A percentile compares a stretch with the other conserved stretches of the same genome.
phyloP scores from a whole-genome alignment of 1,140 invertebrate species.

The Elymnias hypermnestra region DNA sequence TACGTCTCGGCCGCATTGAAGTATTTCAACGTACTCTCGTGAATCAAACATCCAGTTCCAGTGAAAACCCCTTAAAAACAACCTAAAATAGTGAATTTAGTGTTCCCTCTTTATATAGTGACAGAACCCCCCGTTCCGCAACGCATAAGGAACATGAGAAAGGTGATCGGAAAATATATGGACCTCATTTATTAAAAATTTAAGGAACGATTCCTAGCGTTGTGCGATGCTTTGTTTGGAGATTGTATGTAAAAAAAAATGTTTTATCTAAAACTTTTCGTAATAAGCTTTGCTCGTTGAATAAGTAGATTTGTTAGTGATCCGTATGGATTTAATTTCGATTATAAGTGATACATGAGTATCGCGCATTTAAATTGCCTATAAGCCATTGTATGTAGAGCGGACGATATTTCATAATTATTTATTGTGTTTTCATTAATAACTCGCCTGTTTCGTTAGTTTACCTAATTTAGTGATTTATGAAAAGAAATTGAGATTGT shows the following conservation, averaged over 20 bases:
- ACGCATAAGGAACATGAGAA: constrained; percentile 53
- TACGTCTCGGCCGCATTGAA: constrained; percentile 53
- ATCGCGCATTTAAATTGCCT: constrained; percentile 23
- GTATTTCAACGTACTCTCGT: constrained; percentile 58
- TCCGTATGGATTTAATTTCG: constrained; percentile 17
- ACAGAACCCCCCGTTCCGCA: constrained; percentile 11
- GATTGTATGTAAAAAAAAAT: constrained; percentile 55
- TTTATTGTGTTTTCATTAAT: constrained; percentile 15
- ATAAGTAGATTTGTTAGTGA: constrained; percentile 54
- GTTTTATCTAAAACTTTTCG: constrained; percentile 36
- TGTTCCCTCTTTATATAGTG: constrained; percentile 15
- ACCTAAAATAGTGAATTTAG: constrained; percentile 16
- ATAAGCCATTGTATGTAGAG: constrained; percentile 17
- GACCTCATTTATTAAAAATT: constrained; percentile 30
- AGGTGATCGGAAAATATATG: constrained; percentile 50
- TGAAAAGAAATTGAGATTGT: too few relatives aligned
- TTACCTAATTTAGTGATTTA: too few relatives aligned
- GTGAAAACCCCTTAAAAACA: constrained; percentile 3
- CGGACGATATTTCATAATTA: constrained; percentile 13
- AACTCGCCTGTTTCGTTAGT: constrained; percentile 9
- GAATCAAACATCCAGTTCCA: constrained; percentile 12
- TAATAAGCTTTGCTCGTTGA: constrained; percentile 58
- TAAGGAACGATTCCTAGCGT: constrained; percentile 48
- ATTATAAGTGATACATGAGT: constrained; percentile 7
- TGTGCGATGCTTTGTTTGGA: constrained; percentile 63